phyloP scores from a whole-genome alignment of 2,113 vertebrate genomes.

The Hippopotamus amphibius region DNA sequence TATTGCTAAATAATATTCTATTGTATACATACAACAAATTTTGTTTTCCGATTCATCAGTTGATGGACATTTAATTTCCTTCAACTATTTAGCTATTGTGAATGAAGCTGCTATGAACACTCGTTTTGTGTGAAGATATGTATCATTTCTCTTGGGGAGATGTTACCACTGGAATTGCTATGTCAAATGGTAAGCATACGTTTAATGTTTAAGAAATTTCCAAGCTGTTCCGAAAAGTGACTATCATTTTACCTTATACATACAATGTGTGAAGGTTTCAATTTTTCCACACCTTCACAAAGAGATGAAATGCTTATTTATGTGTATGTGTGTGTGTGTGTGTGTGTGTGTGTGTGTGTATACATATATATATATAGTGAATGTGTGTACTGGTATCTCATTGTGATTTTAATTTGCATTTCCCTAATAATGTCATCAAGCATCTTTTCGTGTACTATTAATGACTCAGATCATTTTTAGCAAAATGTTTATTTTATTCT shows the following conservation, averaged over 20 bases:
- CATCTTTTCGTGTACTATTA: background rate
- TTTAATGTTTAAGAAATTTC: background rate
- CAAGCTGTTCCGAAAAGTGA: background rate
- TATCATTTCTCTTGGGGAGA: background rate
- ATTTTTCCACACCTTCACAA: background rate
- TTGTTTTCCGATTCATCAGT: background rate
- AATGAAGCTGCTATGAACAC: background rate
- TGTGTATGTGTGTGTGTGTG: too few relatives aligned
- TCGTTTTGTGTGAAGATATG: background rate
- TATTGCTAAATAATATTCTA: background rate
- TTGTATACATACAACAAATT: accelerated
- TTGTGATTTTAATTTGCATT: background rate
- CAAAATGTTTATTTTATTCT: background rate
- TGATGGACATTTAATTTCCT: background rate
- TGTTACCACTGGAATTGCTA: background rate
- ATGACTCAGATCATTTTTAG: background rate
- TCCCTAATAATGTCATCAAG: background rate
- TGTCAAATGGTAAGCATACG: background rate
- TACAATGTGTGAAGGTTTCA: background rate
- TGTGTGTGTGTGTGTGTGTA: too few relatives aligned
- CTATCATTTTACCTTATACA: background rate
- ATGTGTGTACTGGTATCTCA: background rate
- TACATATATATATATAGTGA: background rate
- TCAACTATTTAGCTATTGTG: background rate
- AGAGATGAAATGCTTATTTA: background rate